A percentile compares a stretch with the other conserved stretches of the same genome.
Evolutionary conservation across 2,113 vertebrate species (phyloP).

Genomic region (Columbina picui): DNA sequence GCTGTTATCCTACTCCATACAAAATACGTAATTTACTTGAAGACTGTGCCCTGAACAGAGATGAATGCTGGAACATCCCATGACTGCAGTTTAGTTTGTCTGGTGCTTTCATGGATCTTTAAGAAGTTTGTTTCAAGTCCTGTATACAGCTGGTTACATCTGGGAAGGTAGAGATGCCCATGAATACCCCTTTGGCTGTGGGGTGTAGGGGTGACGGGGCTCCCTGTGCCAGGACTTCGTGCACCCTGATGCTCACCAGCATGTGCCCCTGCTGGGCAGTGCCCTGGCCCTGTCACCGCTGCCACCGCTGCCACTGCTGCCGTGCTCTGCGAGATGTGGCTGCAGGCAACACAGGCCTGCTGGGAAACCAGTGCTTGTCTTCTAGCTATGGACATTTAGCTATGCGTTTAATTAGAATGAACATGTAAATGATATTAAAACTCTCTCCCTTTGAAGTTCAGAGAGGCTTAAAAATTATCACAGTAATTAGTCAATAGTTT

Average conservation of each 20-base stretch:
- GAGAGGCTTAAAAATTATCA: background rate
- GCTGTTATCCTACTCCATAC: background rate
- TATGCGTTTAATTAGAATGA: background rate
- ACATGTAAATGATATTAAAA: background rate
- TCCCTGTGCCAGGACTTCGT: accelerated
- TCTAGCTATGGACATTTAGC: background rate
- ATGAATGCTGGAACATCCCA: accelerated
- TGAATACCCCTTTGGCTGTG: background rate
- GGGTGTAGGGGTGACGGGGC: background rate
- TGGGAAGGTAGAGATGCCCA: background rate
- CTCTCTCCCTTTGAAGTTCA: background rate
- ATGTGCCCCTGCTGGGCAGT: background rate
- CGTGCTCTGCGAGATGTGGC: accelerated
- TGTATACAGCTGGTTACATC: background rate
- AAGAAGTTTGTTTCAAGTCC: background rate
- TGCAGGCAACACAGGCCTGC: background rate
- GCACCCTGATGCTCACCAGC: accelerated
- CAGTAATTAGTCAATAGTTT: background rate
- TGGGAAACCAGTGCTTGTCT: background rate
- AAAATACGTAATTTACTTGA: background rate
- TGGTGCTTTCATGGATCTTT: background rate
- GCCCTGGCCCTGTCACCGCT: background rate
- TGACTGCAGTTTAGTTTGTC: background rate
- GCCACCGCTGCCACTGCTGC: accelerated
- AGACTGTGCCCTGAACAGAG: background rate